A percentile compares a stretch with the other conserved stretches of the same genome.
These are phyloP conservation scores for Agelaius phoeniceus DNA, from an alignment of 2,113 vertebrate species.

Conservation along the genomic window DNA sequence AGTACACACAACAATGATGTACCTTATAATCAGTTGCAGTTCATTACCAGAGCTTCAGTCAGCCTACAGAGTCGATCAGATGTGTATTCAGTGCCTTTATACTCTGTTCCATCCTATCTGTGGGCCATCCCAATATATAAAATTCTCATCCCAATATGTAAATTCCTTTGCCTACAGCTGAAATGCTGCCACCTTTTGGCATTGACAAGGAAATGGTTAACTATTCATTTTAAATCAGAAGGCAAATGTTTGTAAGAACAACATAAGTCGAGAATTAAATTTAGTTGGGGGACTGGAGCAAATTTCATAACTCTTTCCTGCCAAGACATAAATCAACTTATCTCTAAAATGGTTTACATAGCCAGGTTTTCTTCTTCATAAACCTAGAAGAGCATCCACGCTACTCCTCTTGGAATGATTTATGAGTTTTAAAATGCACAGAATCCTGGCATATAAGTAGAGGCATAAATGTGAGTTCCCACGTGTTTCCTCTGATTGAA, in stretches of 20 bases:
- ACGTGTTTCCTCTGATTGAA: neutral
- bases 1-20: neutral
- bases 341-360: constrained; percentile 24
- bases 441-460: neutral
- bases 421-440: constrained; percentile 27
- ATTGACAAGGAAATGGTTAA: neutral
- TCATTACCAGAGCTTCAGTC: neutral
- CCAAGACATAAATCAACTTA: constrained; percentile 25
- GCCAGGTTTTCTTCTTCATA: constrained; percentile 34
- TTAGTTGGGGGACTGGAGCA: neutral
- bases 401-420: constrained; percentile 15
- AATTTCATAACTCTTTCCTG: constrained; percentile 36
- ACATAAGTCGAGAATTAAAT: constrained; percentile 28
- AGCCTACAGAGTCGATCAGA: neutral
- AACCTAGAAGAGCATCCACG: neutral
- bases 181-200: constrained; percentile 42
- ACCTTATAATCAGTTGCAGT: neutral
- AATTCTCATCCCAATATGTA: neutral
- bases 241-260: constrained; percentile 22
- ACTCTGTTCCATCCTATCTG: neutral
- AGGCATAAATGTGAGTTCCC: neutral
- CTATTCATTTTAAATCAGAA: constrained; percentile 36
- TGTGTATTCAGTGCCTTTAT: neutral
- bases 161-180: neutral
- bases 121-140: neutral